Evolutionary conservation across 2,113 vertebrate species (phyloP), one percentile per base, ranked within the genome.

Genomic region (Daboia siamensis): DNA sequence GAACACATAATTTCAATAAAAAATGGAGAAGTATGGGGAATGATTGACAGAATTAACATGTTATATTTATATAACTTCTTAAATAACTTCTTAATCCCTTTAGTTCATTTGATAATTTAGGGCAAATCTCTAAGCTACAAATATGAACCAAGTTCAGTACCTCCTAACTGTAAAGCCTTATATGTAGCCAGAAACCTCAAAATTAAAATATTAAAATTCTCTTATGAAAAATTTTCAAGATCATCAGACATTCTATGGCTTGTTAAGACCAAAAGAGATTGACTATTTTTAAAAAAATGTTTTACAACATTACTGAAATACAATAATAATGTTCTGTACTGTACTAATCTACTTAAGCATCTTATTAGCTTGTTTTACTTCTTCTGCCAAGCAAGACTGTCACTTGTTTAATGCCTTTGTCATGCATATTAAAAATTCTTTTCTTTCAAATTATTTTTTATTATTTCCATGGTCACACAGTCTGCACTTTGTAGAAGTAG

Each of bases 391-490:
- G 54, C 51, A 84, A 56, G 23, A 3, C 24, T 88, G 91, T 56
- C 61, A 52, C n/a, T 93, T 86, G 88, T 93, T 93, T 86, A 93
- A 90, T 86, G 88, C 57, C 29, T 92, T 90, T 90, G 91, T 86
- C 56, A 90, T 90, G 33, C n/a, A 54, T 57, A 86, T 21, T 86
- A 88, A 92, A 86, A 21, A 61, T 29, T 24, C 26, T 39, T 5
- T 48, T 86, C 89, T n/a, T 12, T 39, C 24, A 93, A 90, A 12
- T 57, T 20, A 24, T 24, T 23, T 17, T 87, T 48, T n/a, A 87
- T 64, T 74, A 57, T 90, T 80, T 64, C 61, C 2, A 12, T 80
- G 26, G 64, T 33, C 54, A 55, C 2, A 39, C 39, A 88, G 24
- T 59, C 86, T 88, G 90, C 74, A 90, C 51, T 95, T 91, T 87